Evolutionary conservation across 2,797 vertebrate species (phyloP).

Genomic region (Rhadinocentrus ornatus): DNA sequence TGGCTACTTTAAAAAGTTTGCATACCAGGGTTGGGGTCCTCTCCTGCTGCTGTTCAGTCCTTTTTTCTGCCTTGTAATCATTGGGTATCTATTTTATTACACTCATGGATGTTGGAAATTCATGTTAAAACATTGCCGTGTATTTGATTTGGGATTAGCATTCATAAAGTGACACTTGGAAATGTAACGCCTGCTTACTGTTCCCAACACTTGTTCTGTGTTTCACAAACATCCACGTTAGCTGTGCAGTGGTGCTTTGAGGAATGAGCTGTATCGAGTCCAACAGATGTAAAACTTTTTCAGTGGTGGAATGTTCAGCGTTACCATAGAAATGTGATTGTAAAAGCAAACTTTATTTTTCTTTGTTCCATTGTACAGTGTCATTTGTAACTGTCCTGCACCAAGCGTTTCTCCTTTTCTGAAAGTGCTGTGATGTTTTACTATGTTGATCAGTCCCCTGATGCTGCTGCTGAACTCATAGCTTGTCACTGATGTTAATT

Average conservation of each 20-base stretch:
- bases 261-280: conserved; percentile 59
- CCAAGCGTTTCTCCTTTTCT: conserved; percentile 66
- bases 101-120: conserved; percentile 48
- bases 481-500: conserved; percentile 67
- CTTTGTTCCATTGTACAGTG: conserved; percentile 55
- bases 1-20: conserved; percentile 64
- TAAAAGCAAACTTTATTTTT: conserved; percentile 75
- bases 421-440: conserved; percentile 77
- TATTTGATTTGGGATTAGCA: conserved; percentile 70
- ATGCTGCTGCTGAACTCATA: conserved; percentile 79
- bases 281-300: conserved; percentile 57
- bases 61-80: conserved; percentile 59
- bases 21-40: conserved; percentile 75
- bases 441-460: conserved; percentile 65
- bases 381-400: conserved; percentile 63
- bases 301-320: conserved; percentile 73
- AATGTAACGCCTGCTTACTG: conserved; percentile 72
- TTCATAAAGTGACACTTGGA: conserved; percentile 70
- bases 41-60: conserved; percentile 69
- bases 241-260: conserved; percentile 71
- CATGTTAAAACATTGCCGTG: conserved; percentile 68
- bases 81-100: conserved; percentile 66
- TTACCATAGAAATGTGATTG: conserved; percentile 78
- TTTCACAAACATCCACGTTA: conserved; percentile 56
- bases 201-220: conserved; percentile 53